phyloP scores from a whole-genome alignment of 1,140 invertebrate genomes.

The Penaeus indicus region DNA sequence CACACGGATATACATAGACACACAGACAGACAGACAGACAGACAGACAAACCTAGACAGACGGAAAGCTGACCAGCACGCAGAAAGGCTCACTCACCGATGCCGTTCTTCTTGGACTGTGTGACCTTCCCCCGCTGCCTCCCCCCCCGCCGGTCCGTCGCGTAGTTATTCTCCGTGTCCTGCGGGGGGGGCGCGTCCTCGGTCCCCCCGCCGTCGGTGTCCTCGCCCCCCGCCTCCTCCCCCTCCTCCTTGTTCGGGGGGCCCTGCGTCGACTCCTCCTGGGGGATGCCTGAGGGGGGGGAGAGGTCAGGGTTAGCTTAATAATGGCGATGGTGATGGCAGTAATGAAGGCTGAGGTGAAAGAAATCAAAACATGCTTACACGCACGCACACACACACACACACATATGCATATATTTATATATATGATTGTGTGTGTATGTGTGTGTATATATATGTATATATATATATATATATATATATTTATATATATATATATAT shows the following conservation, averaged over 20 bases:
- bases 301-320: not conserved
- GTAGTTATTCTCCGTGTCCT: slow-evolving; percentile 34
- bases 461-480: no score
- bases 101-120: slow-evolving; percentile 41
- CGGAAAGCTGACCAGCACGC: not conserved
- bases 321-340: not conserved
- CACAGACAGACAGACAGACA: slow-evolving; percentile 26
- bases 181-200: not conserved
- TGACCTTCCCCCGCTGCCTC: slow-evolving; percentile 8
- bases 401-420: no score
- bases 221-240: not conserved
- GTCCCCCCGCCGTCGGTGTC: not conserved
- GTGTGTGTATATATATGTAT: no score
- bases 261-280: slow-evolving; percentile 33
- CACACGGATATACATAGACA: not conserved
- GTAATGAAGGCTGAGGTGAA: no score
- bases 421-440: no score
- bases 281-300: slow-evolving; percentile 31
- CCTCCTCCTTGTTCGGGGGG: not conserved
- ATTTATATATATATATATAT: no score
- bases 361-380: no score
- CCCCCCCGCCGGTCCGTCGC: slow-evolving; percentile 30
- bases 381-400: no score
- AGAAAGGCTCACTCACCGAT: slow-evolving; percentile 48
- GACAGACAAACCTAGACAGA: slow-evolving; percentile 37